Percentiles rank a stretch among this genome's conserved stretches.
phyloP scores from a whole-genome alignment of 2,888 invertebrate genomes.

The Aspidiotus rigidus region DNA sequence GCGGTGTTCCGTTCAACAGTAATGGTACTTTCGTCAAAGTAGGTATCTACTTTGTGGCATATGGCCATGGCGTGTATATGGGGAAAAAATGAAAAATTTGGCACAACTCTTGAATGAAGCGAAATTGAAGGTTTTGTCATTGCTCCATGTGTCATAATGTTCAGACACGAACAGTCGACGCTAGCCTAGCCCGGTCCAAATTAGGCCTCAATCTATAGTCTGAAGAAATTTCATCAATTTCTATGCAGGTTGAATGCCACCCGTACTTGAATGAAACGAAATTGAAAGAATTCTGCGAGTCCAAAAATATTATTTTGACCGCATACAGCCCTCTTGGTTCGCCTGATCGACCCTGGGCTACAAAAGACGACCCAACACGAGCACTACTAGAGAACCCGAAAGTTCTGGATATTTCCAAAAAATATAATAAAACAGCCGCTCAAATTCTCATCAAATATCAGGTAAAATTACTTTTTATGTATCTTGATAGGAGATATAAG shows the following conservation, averaged over 20 bases:
- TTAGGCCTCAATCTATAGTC: no score
- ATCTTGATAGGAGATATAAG: background rate
- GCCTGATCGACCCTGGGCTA: conserved; percentile 73
- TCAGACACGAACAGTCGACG: no score
- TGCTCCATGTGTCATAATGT: no score
- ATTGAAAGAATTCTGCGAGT: conserved; percentile 59
- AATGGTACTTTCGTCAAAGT: background rate
- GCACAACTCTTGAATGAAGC: no score
- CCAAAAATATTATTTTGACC: conserved; percentile 57
- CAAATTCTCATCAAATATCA: conserved; percentile 62
- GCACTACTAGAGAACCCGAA: conserved; percentile 63
- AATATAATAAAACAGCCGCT: conserved; percentile 57
- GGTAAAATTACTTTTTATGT: no score
- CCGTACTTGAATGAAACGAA: conserved; percentile 65
- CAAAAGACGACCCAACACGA: conserved; percentile 59
- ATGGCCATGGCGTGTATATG: no score
- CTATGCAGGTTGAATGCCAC: conserved; percentile 72
- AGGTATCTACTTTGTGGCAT: no score
- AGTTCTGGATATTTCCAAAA: conserved; percentile 52
- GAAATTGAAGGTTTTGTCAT: no score
- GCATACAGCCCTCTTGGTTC: conserved; percentile 80
- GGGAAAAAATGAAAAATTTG: no score
- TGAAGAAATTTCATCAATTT: no score
- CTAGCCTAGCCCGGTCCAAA: no score
- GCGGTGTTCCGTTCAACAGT: background rate